Base-by-base conservation (phyloP, 2,888 invertebrate species). In the Ochlodes sylvanus region DNA sequence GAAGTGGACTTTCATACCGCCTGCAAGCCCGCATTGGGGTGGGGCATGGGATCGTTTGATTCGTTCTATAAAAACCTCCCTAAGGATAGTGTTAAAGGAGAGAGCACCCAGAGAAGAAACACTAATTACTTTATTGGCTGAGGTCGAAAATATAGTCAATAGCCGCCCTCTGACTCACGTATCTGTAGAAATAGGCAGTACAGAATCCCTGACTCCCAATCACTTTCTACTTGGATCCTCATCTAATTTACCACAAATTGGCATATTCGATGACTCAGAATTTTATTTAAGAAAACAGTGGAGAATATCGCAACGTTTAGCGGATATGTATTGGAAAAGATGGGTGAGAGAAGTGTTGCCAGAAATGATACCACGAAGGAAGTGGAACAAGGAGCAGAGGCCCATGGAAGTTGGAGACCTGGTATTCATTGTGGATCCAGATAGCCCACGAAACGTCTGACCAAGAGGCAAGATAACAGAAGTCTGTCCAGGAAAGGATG, bases 111-210 rank as follows among this genome's bases (percentile, higher is more conserved):
- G 15, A 3, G 72, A 72, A 52, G 74, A 74, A 27, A 64, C 62
- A 14, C 50, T 71, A 1, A 4, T 12, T 0, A 72, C 70, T 0
- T 38, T 74, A 6, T 12, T 74, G 17, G 65, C 68, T 10, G 74
- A 74, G 52, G 58, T 58, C 3, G 69, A 71, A 61, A 44, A 69
- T 38, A 69, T 67, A 0, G 63, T 72, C 0, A 72, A 74, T 27
- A 19, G 47, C 9, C 68, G 71, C 1, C 71, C 79, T 0, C 57
- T 81, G 5, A 76, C 71, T 0, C 75, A 77, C 67, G 78, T 79
- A 0, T 75, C 78, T 0, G 70, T 73, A 7, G 75, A 78, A 12
- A 71, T 70, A 2, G 55, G 66, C 5, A 71, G 72, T 38, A 21
- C 47, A 0, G 78, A 77, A 58, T 27, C 73, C 0, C 61, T 79